Base-by-base conservation (phyloP, 2,888 invertebrate genomes). In the Drosophila paramelanica region DNA sequence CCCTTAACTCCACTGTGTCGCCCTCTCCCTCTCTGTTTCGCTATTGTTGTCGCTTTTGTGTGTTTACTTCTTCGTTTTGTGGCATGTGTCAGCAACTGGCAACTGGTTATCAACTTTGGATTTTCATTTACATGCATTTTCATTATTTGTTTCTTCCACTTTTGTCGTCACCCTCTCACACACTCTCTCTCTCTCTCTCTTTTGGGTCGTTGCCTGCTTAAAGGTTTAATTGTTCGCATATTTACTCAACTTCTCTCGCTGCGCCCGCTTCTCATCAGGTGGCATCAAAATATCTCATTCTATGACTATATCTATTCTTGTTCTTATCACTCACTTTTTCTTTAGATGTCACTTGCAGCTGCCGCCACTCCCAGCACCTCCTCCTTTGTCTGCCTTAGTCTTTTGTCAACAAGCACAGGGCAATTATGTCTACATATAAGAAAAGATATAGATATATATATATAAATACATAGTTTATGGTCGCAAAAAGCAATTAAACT, bases 321-420 rank as follows among this genome's bases (percentile, higher is more conserved):
- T 67, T 73, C 67, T 60, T 65, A 64, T 74, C 74, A 77, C 65
- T 76, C 73, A 58, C 49, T 53, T 66, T 73, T 75, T 78, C 79
- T 85, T 82, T 83, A 87, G 83, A 88, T 91, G 91, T 88, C 91
- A 91, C 79, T 78, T 62, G 67, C 91, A 91, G 91, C 69, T 14
- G 51, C 7, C 31, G 5, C 31, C 31, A 14, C n/a, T 58, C 42
- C 14, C 59, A 38, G 8, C n/a, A 20, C 39, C 43, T 2, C 11
- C 11, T 4, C 39, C 49, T 57, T 53, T 61, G 58, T 56, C 31
- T 47, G 17, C 8, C 17, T 57, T 39, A 52, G 56, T 7, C 65
- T 56, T 65, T 73, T 76, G 68, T 67, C 58, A 58, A 49, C 49
- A 23, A 23, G 27, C 60, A 61, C 49, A 56, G n/a, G 49, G 59